Evolutionary conservation across 2,888 invertebrate genomes (phyloP).

Genomic region (Hirtodrosophila histrioides): DNA sequence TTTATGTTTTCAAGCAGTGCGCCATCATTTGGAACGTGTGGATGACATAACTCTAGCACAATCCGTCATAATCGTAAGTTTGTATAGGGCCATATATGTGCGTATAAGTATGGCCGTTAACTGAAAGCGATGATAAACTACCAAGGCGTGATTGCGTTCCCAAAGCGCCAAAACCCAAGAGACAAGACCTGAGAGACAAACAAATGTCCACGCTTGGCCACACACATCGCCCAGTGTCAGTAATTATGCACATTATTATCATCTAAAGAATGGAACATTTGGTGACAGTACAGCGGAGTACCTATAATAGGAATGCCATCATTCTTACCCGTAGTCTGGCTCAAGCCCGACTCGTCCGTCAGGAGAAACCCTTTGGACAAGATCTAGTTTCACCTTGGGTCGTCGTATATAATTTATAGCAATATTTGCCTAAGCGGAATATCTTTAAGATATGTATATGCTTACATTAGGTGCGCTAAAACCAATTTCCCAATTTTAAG

Average conservation of each 20-base stretch:
- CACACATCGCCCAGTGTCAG: slow-evolving; percentile 48
- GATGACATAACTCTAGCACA: slow-evolving; percentile 44
- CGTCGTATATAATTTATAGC: too few species aligned
- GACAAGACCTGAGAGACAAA: slow-evolving; percentile 5
- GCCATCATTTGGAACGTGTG: slow-evolving; percentile 39
- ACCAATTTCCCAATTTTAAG: too few species aligned
- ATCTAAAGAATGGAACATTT: background rate
- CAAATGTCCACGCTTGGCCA: slow-evolving; percentile 36
- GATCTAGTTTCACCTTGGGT: too few species aligned
- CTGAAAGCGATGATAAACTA: slow-evolving; percentile 77
- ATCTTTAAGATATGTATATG: too few species aligned
- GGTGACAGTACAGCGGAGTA: too few species aligned
- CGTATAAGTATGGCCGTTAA: slow-evolving; percentile 19
- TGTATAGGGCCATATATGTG: background rate
- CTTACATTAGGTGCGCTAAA: too few species aligned
- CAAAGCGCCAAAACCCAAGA: slow-evolving; percentile 32
- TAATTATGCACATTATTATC: slow-evolving; percentile 16
- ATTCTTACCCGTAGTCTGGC: background rate
- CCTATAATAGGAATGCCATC: too few species aligned
- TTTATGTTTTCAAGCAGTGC: slow-evolving; percentile 20
- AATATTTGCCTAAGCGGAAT: too few species aligned
- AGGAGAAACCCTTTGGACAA: too few species aligned
- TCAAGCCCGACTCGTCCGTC: too few species aligned
- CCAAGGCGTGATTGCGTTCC: slow-evolving; percentile 66
- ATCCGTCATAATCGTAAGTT: background rate